Percentiles rank a stretch among this genome's conserved stretches.
Conservation (phyloP, 2,113 vertebrate genomes). For the Alexandromys fortis region DNA sequence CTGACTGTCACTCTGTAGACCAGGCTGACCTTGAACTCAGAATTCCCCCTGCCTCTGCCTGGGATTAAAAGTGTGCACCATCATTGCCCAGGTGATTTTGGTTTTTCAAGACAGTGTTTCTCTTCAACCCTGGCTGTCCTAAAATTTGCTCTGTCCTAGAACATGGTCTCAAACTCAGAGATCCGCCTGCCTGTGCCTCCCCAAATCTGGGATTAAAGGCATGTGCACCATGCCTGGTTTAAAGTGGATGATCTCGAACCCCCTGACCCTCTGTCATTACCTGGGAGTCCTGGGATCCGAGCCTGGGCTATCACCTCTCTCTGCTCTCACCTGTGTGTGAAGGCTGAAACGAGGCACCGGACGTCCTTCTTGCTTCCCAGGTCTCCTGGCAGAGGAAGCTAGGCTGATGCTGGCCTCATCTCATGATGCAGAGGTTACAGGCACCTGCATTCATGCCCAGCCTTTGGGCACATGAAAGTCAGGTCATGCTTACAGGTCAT, state of each 20-base stretch:
- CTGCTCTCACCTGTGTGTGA: not conserved
- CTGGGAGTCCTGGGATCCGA: not conserved
- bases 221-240: not conserved
- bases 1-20: not conserved
- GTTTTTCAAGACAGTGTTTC: too few species aligned
- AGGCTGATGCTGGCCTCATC: too few species aligned
- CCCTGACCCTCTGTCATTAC: not conserved
- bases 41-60: not conserved
- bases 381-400: not conserved
- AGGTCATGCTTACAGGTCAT: not conserved
- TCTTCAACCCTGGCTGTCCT: too few species aligned
- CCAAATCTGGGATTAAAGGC: not conserved
- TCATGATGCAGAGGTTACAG: not conserved
- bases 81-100: too few species aligned
- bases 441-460: not conserved
- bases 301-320: not conserved
- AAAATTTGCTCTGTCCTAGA: not conserved
- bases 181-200: not conserved
- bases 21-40: not conserved
- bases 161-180: not conserved
- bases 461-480: not conserved
- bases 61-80: not conserved
- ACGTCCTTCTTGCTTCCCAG: not conserved
- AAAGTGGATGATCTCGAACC: not conserved
- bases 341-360: not conserved